A percentile compares a stretch with the other conserved stretches of the same genome.
These are phyloP conservation scores for Pogonognathellus flavescens DNA, from an alignment of 1,140 invertebrate genomes.

Conservation along the genomic window DNA sequence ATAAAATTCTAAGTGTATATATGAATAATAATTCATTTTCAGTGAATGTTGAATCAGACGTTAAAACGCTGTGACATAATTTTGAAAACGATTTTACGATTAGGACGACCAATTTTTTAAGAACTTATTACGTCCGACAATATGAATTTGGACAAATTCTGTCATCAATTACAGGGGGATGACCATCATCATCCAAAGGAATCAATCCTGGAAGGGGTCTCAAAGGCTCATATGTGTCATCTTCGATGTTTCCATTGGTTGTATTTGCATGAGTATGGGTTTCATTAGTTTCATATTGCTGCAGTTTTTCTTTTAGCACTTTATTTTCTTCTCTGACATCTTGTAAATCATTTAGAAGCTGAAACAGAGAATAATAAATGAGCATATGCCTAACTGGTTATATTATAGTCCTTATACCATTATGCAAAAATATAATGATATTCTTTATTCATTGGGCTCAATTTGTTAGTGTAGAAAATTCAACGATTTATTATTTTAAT, in stretches of 20 bases:
- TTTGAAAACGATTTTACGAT: no score
- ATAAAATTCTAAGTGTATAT: no score
- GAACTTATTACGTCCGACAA: no score
- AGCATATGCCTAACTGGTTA: neutral
- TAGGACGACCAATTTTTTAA: no score
- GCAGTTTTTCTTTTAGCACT: conserved; percentile 50
- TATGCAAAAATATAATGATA: neutral
- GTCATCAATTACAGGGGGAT: neutral
- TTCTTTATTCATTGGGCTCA: neutral
- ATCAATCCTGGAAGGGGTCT: conserved; percentile 53
- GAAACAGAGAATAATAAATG: neutral
- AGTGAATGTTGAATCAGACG: no score
- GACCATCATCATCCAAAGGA: conserved; percentile 60
- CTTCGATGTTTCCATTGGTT: neutral
- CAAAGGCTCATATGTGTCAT: conserved; percentile 13
- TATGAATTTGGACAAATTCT: no score
- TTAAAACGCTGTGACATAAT: no score
- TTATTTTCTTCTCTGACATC: conserved; percentile 57
- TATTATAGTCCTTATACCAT: neutral
- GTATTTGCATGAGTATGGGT: neutral
- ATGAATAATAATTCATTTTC: no score
- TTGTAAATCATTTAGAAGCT: conserved; percentile 57
- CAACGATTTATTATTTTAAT: neutral
- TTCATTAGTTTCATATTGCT: conserved; percentile 26
- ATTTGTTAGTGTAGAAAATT: neutral